Evolutionary conservation across 2,888 invertebrate species (phyloP).

Genomic region (Sesamia inferens): DNA sequence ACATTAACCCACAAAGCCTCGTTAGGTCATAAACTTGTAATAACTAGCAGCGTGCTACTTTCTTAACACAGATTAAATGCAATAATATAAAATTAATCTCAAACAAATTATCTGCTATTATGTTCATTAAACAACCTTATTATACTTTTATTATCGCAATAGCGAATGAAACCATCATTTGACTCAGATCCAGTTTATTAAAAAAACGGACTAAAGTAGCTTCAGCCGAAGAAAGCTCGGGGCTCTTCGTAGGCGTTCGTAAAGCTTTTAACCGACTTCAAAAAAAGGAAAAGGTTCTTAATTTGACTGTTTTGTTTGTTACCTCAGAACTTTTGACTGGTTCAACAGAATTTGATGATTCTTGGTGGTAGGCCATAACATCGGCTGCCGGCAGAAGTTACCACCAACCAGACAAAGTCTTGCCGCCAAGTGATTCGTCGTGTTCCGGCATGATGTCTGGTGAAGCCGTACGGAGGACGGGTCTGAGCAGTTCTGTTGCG

Average conservation of each 20-base stretch:
- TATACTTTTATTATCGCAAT: constrained; percentile 55
- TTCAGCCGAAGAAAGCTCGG: constrained; percentile 19
- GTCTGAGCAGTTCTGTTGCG: too few species aligned
- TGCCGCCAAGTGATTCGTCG: too few species aligned
- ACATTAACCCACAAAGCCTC: constrained; percentile 25
- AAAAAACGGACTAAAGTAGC: constrained; percentile 9
- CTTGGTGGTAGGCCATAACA: too few species aligned
- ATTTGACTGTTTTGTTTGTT: too few species aligned
- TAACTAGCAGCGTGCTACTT: constrained; percentile 35
- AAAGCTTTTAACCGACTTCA: neutral
- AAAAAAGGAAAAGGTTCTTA: too few species aligned
- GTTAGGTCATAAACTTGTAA: constrained; percentile 20
- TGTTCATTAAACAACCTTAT: constrained; percentile 53
- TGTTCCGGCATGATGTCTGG: too few species aligned
- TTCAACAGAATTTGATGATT: too few species aligned
- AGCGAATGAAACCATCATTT: constrained; percentile 45
- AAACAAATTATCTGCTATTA: constrained; percentile 52
- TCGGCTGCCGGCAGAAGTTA: too few species aligned
- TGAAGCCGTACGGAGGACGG: too few species aligned
- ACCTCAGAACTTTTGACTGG: too few species aligned
- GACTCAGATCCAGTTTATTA: constrained; percentile 43
- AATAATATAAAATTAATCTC: constrained; percentile 48
- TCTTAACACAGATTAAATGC: constrained; percentile 44
- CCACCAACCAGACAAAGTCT: too few species aligned
- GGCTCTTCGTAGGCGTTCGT: constrained; percentile 20